phyloP scores from a whole-genome alignment of 2,888 invertebrate species.

The Limnephilus lunatus region DNA sequence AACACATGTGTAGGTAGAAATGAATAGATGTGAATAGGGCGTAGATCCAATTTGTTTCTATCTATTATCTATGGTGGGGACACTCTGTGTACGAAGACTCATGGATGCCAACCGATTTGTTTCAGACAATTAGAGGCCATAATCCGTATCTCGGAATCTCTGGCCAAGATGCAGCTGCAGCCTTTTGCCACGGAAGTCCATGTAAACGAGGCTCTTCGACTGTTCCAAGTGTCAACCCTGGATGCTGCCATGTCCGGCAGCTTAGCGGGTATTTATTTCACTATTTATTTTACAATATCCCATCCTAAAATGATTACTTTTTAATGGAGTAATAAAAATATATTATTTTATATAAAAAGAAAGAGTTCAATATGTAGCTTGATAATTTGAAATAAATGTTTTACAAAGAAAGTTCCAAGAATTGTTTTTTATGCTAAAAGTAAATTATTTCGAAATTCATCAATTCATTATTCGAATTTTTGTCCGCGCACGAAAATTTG shows the following conservation, averaged over 20 bases:
- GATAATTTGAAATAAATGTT: too few relatives aligned
- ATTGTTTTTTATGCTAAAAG: too few relatives aligned
- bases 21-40: too few relatives aligned
- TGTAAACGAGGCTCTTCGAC: slow-evolving; percentile 94
- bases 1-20: too few relatives aligned
- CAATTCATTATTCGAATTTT: too few relatives aligned
- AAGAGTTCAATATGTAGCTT: too few relatives aligned
- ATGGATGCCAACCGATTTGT: slow-evolving; percentile 39
- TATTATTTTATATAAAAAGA: too few relatives aligned
- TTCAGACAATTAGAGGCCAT: slow-evolving; percentile 94
- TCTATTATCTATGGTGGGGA: too few relatives aligned
- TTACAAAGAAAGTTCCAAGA: too few relatives aligned
- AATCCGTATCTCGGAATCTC: slow-evolving; percentile 95
- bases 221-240: slow-evolving; percentile 98
- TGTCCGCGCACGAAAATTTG: too few relatives aligned
- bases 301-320: not conserved
- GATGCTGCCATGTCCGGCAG: slow-evolving; percentile 96
- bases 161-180: slow-evolving; percentile 97
- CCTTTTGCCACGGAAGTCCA: slow-evolving; percentile 95
- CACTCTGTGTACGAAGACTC: not conserved
- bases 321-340: slow-evolving; percentile 56
- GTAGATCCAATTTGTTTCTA: too few relatives aligned
- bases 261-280: slow-evolving; percentile 82
- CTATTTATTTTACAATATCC: not conserved
- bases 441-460: too few relatives aligned